Conservation (phyloP, 2,888 invertebrate genomes). For the Parnassius glacialis region DNA sequence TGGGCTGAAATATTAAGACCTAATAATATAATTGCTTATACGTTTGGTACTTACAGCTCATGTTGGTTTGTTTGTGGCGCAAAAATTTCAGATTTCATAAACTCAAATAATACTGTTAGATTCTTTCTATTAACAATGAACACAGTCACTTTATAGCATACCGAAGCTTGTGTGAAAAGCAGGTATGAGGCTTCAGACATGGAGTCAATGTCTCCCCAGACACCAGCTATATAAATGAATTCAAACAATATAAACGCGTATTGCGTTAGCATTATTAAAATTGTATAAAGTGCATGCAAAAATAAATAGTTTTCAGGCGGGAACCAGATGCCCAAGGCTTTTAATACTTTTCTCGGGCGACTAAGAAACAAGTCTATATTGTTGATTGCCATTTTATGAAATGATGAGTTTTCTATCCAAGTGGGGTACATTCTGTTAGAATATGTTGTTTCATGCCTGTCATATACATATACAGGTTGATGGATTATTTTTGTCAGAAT, state of each 20-base stretch:
- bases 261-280: conserved; percentile 51
- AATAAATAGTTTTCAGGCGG: conserved; percentile 38
- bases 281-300: conserved; percentile 44
- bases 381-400: conserved; percentile 37
- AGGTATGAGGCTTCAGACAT: conserved; percentile 63
- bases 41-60: conserved; percentile 46
- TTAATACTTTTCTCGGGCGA: conserved; percentile 50
- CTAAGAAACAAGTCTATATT: conserved; percentile 49
- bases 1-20: no score
- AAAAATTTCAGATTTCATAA: conserved; percentile 53
- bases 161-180: conserved; percentile 63
- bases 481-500: no score
- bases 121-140: conserved; percentile 51
- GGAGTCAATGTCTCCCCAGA: conserved; percentile 63
- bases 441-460: no score
- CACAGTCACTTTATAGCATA: conserved; percentile 61
- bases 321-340: conserved; percentile 57
- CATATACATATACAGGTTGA: no score
- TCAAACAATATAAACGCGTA: conserved; percentile 61
- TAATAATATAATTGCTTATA: not conserved
- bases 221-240: conserved; percentile 54
- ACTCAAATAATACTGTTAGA: conserved; percentile 43
- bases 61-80: conserved; percentile 45
- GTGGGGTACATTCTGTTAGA: not conserved
- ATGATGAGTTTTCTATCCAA: no score